Conservation (phyloP, 2,888 invertebrate genomes). For the Ischnus inquisitorius region DNA sequence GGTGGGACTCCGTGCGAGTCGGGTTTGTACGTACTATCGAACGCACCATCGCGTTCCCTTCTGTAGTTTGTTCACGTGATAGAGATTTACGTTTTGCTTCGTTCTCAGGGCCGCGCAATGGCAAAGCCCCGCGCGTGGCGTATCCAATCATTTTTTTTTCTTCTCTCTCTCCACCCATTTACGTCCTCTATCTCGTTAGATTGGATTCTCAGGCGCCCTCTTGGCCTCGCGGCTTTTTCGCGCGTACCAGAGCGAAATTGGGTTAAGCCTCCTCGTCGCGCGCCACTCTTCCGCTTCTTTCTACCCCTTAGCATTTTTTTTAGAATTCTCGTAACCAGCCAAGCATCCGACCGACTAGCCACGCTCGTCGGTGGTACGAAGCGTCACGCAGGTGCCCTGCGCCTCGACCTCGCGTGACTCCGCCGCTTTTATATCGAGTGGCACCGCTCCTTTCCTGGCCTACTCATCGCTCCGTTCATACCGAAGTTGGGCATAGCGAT, state of each 20-base stretch:
- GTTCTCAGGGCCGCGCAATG: constrained; percentile 6
- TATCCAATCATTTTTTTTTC: constrained; percentile 28
- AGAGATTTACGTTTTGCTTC: constrained; percentile 16
- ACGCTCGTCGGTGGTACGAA: constrained; percentile 20
- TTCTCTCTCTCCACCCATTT: constrained; percentile 24
- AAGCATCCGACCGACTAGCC: constrained; percentile 32
- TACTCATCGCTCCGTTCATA: constrained; percentile 28
- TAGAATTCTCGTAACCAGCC: neutral
- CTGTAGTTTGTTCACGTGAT: constrained; percentile 13
- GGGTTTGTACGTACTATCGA: neutral
- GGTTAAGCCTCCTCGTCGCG: constrained; percentile 58
- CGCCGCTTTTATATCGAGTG: constrained; percentile 20
- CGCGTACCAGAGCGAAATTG: constrained; percentile 52
- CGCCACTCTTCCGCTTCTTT: constrained; percentile 38
- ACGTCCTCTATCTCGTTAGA: constrained; percentile 39
- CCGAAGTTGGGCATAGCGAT: neutral
- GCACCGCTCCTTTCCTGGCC: constrained; percentile 12
- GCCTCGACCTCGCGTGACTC: constrained; percentile 56
- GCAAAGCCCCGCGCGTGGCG: constrained; percentile 7
- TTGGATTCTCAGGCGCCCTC: constrained; percentile 45
- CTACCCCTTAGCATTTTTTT: constrained; percentile 6
- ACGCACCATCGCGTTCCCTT: neutral
- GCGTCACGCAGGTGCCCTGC: constrained; percentile 28
- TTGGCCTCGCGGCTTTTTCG: constrained; percentile 39
- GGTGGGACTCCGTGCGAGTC: neutral